Conservation (phyloP, 2,797 vertebrate genomes). For the Semotilus atromaculatus region DNA sequence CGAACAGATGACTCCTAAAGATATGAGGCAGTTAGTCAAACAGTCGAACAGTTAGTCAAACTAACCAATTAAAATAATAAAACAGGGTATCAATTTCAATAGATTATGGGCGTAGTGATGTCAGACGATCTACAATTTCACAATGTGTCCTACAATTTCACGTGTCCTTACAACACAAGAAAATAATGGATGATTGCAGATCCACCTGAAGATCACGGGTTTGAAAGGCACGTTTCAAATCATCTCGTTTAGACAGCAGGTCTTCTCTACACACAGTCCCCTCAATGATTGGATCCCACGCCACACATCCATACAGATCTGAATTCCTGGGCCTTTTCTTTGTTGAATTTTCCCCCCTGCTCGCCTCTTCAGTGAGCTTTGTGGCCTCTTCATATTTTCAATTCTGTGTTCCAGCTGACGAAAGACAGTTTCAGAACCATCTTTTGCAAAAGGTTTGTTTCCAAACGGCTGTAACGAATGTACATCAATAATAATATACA, state of each 20-base stretch:
- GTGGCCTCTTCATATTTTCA: conserved; percentile 24
- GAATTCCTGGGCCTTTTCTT: conserved; percentile 29
- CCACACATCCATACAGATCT: conserved; percentile 48
- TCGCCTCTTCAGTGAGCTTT: too few relatives aligned
- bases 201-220: conserved; percentile 30
- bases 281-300: conserved; percentile 45
- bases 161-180: conserved; percentile 1
- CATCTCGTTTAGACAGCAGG: conserved; percentile 42
- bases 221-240: conserved; percentile 41
- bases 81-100: too few relatives aligned
- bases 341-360: too few relatives aligned
- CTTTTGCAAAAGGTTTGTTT: conserved; percentile 36
- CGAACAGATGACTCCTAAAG: neutral
- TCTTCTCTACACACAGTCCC: conserved; percentile 8
- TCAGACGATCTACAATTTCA: neutral
- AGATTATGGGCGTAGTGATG: too few relatives aligned
- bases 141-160: conserved; percentile 6
- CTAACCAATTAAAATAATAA: too few relatives aligned
- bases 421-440: conserved; percentile 11
- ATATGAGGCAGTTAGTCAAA: too few relatives aligned
- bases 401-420: conserved; percentile 39
- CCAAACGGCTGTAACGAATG: too few relatives aligned
- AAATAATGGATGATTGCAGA: conserved; percentile 6
- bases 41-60: too few relatives aligned
- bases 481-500: too few relatives aligned